phyloP scores from a whole-genome alignment of 2,113 vertebrate species.

The Salminus brasiliensis region DNA sequence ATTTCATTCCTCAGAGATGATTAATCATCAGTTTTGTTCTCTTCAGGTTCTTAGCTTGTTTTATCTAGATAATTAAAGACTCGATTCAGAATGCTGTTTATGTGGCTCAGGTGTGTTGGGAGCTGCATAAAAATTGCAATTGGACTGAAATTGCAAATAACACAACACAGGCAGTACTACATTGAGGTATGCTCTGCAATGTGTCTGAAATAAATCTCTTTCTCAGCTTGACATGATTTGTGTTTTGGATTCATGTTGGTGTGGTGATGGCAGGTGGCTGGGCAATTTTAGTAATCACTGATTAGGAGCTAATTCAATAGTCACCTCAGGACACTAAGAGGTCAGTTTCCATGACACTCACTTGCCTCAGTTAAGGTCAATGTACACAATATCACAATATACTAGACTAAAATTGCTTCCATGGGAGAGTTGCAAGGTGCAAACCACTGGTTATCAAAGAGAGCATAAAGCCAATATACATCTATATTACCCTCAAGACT shows the following conservation, averaged over 20 bases:
- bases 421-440: too few relatives aligned
- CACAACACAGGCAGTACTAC: background rate
- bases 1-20: background rate
- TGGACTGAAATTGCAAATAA: background rate
- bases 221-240: background rate
- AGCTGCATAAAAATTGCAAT: background rate
- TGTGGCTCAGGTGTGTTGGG: background rate
- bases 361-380: too few relatives aligned
- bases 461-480: too few relatives aligned
- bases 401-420: too few relatives aligned
- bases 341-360: constrained; percentile 14
- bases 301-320: background rate
- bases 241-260: background rate
- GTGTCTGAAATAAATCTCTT: background rate
- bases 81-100: background rate
- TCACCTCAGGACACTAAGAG: constrained; percentile 12
- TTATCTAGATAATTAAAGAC: background rate
- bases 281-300: constrained; percentile 18
- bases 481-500: too few relatives aligned
- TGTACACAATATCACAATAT: too few relatives aligned
- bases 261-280: constrained; percentile 5
- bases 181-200: background rate
- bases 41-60: background rate
- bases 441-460: too few relatives aligned
- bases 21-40: background rate